Conservation (phyloP, 2,888 invertebrate species). For the Zelleria hepariella region DNA sequence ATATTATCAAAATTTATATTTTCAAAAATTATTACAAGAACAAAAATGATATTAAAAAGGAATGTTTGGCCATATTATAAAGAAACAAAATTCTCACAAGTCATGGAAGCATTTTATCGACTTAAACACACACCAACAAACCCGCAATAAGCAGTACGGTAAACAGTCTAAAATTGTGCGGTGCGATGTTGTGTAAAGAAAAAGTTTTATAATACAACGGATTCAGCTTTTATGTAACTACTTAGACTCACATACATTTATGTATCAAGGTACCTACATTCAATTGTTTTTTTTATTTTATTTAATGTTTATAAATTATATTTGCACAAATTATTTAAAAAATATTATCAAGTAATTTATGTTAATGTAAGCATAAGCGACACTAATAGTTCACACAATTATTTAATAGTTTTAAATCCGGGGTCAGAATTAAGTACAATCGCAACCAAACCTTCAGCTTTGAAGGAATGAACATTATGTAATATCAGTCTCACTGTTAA, state of each 20-base stretch:
- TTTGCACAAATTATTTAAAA: too few species aligned
- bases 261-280: too few species aligned
- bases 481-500: too few species aligned
- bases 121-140: conserved; percentile 57
- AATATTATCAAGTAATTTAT: too few species aligned
- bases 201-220: conserved; percentile 18
- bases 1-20: conserved; percentile 74
- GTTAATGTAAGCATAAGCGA: too few species aligned
- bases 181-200: conserved; percentile 49
- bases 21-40: conserved; percentile 72
- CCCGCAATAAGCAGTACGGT: conserved; percentile 58
- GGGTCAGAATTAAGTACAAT: too few species aligned
- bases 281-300: too few species aligned
- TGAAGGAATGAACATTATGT: too few species aligned
- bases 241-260: background rate
- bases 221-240: conserved; percentile 39
- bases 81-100: conserved; percentile 30
- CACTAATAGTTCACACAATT: too few species aligned
- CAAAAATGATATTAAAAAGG: conserved; percentile 67
- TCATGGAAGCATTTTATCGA: conserved; percentile 53
- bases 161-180: conserved; percentile 61
- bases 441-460: too few species aligned
- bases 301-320: too few species aligned
- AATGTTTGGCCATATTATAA: conserved; percentile 59
- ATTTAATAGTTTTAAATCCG: too few species aligned